Conservation (phyloP, 92 coral and sea anemone genomes). For the Heliopora coerulea region DNA sequence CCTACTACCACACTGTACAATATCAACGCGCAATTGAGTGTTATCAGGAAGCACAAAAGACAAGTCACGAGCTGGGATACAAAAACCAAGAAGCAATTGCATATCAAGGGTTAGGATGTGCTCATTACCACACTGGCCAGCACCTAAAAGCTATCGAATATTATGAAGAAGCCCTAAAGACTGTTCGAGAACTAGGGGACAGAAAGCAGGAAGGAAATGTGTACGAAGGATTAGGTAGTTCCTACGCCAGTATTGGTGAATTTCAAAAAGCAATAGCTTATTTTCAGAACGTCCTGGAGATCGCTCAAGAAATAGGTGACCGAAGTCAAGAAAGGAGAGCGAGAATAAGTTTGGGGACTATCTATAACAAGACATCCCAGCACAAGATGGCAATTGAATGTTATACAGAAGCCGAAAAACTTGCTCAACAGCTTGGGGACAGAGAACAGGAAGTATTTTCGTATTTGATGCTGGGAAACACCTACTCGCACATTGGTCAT, state of each 20-base stretch:
- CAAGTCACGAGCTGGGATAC: background rate
- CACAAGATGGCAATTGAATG: constrained; percentile 10
- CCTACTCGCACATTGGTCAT: background rate
- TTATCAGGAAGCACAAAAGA: constrained; percentile 26
- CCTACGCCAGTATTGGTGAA: constrained; percentile 9
- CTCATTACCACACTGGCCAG: constrained; percentile 13
- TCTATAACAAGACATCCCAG: constrained; percentile 3
- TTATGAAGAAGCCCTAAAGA: constrained; percentile 1
- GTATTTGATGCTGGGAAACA: background rate
- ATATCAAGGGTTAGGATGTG: constrained; percentile 30
- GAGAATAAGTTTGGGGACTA: background rate
- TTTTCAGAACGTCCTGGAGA: background rate
- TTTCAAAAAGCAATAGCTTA: constrained; percentile 2
- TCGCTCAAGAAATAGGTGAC: background rate
- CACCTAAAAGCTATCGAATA: constrained; percentile 3
- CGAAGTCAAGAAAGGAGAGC: background rate
- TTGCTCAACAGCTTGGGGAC: background rate
- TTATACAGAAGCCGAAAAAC: background rate
- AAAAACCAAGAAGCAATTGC: constrained; percentile 41
- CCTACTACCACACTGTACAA: constrained; percentile 1
- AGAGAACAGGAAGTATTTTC: background rate
- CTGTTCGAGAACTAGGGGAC: constrained; percentile 18
- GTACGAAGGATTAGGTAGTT: constrained; percentile 6
- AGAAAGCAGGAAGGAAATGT: constrained; percentile 37
- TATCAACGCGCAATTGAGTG: constrained; percentile 21